Percentiles rank a stretch among this genome's conserved stretches.
These are phyloP conservation scores for Drosophila bipectinata DNA, from an alignment of 1,140 invertebrate species.

Conservation along the genomic window DNA sequence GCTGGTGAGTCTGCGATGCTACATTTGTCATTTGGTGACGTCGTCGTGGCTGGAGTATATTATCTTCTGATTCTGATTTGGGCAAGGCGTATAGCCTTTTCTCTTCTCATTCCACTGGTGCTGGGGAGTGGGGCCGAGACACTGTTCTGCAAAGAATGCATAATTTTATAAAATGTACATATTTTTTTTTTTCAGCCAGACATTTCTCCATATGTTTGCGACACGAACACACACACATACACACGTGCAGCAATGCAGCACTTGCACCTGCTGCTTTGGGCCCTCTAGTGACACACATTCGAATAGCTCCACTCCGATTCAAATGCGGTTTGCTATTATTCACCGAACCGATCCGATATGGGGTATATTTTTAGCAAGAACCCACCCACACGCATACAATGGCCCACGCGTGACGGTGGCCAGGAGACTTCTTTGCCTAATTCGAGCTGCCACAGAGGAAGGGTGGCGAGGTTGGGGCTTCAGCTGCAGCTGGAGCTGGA, in stretches of 20 bases:
- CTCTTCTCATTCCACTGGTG: conserved; percentile 14
- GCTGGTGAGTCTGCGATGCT: conserved; percentile 50
- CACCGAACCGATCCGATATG: conserved; percentile 23
- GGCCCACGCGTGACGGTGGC: conserved; percentile 28
- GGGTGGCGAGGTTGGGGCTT: conserved; percentile 13
- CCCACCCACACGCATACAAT: conserved; percentile 27
- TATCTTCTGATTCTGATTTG: conserved; percentile 15
- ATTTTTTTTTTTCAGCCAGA: conserved; percentile 1
- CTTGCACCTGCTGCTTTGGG: conserved; percentile 20
- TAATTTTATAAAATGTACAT: conserved; percentile 20
- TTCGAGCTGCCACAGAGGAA: conserved; percentile 40
- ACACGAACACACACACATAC: conserved; percentile 24
- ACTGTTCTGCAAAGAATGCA: conserved; percentile 51
- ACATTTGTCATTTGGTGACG: conserved; percentile 58
- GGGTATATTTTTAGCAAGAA: conserved; percentile 44
- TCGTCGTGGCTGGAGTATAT: conserved; percentile 9
- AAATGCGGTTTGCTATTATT: conserved; percentile 36
- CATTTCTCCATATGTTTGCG: conserved; percentile 68
- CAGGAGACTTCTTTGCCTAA: conserved; percentile 60
- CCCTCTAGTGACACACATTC: conserved; percentile 66
- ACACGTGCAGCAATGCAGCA: neutral
- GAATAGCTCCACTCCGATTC: conserved; percentile 24
- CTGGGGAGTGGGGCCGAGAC: conserved; percentile 13
- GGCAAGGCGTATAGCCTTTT: neutral
- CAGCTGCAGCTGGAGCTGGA: neutral